Percentiles rank a stretch among this genome's conserved stretches.
Conservation (phyloP, 2,113 vertebrate species). For the Dicerorhinus sumatrensis region DNA sequence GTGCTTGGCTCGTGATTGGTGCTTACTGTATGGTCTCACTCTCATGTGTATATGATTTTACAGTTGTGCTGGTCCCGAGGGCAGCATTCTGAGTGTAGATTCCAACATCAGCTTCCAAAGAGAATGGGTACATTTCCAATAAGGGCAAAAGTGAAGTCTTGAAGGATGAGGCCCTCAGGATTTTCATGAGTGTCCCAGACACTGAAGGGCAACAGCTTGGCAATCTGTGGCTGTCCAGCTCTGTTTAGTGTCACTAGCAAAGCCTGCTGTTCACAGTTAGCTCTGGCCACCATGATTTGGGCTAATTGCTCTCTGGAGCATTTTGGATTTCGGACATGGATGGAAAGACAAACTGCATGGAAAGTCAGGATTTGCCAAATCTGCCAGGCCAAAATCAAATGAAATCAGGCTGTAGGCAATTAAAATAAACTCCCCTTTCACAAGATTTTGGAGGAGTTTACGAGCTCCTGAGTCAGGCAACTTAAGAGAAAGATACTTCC, state of each 20-base stretch:
- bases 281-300: not conserved
- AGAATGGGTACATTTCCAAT: not conserved
- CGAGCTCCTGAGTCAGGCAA: slow-evolving; percentile 10
- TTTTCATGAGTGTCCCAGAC: not conserved
- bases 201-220: not conserved
- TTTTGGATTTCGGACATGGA: slow-evolving; percentile 51
- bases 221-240: not conserved
- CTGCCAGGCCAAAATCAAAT: slow-evolving; percentile 48
- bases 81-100: not conserved
- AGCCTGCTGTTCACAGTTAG: not conserved
- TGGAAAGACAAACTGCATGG: slow-evolving; percentile 50
- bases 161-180: not conserved
- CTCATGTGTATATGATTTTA: not conserved
- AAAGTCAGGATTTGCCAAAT: slow-evolving; percentile 27
- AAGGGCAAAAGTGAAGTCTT: not conserved
- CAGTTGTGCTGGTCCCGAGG: not conserved
- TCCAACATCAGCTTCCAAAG: not conserved
- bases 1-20: not conserved
- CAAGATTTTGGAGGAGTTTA: slow-evolving; percentile 49
- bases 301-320: slow-evolving; percentile 35
- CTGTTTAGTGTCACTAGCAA: not conserved
- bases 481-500: slow-evolving; percentile 43
- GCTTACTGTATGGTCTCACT: not conserved
- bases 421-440: slow-evolving; percentile 50
- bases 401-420: slow-evolving; percentile 27